phyloP scores from a whole-genome alignment of 2,888 invertebrate species.

The Phorcus lineatus region DNA sequence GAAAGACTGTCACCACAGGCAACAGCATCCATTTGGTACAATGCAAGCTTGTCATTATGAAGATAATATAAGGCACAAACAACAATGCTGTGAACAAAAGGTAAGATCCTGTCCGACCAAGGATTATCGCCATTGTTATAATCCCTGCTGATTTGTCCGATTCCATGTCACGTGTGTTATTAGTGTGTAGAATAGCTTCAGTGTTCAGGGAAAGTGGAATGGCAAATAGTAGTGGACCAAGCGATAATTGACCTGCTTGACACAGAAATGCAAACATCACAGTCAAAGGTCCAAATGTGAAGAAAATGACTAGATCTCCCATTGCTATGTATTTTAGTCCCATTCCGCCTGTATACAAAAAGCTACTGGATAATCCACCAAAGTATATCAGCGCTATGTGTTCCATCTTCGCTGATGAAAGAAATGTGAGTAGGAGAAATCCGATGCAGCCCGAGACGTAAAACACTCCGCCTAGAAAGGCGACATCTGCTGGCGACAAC shows the following conservation, averaged over 20 bases:
- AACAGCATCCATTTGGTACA: conserved; percentile 92
- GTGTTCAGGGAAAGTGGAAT: conserved; percentile 94
- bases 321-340: conserved; percentile 96
- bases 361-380: conserved; percentile 94
- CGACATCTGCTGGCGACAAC: conserved; percentile 88
- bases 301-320: conserved; percentile 92
- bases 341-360: conserved; percentile 96
- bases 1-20: conserved; percentile 89
- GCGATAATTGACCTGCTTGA: conserved; percentile 91
- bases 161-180: conserved; percentile 94
- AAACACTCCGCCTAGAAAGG: conserved; percentile 90
- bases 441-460: conserved; percentile 91
- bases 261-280: conserved; percentile 94
- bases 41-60: conserved; percentile 89
- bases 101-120: conserved; percentile 93
- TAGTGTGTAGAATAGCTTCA: conserved; percentile 95
- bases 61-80: conserved; percentile 87
- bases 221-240: conserved; percentile 93
- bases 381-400: conserved; percentile 95
- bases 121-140: conserved; percentile 94
- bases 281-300: conserved; percentile 95
- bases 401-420: conserved; percentile 95
- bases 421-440: conserved; percentile 84
- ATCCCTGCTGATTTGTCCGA: conserved; percentile 92
- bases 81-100: conserved; percentile 91